Evolutionary conservation across 2,797 vertebrate genomes (phyloP).

Genomic region (Phoebastria nigripes): DNA sequence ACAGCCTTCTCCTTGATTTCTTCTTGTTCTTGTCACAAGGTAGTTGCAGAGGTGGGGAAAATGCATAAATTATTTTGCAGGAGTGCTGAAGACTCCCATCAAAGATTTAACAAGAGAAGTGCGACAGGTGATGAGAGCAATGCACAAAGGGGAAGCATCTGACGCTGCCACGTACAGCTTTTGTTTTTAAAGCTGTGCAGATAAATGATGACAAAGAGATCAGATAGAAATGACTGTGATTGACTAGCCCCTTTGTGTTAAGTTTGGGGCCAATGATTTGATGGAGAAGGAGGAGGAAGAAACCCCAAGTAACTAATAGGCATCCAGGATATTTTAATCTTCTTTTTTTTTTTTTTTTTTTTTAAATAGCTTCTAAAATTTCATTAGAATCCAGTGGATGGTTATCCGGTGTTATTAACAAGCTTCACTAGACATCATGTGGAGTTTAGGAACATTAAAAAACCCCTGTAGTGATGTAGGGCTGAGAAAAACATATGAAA

Average conservation of each 20-base stretch:
- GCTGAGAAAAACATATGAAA: neutral
- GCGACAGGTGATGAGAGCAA: constrained; percentile 48
- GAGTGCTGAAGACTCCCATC: constrained; percentile 14
- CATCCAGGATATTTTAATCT: neutral
- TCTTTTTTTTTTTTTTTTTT: neutral
- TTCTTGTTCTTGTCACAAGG: constrained; percentile 43
- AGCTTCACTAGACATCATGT: neutral
- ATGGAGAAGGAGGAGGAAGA: constrained; percentile 8
- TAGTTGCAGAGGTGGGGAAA: constrained; percentile 57
- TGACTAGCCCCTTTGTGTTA: constrained; percentile 49
- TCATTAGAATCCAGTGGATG: constrained; percentile 2
- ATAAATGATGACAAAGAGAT: constrained; percentile 21
- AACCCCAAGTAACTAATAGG: neutral
- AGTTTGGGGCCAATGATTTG: constrained; percentile 11
- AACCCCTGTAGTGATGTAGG: neutral
- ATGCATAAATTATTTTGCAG: constrained; percentile 46
- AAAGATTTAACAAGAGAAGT: constrained; percentile 23
- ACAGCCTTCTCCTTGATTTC: constrained; percentile 18
- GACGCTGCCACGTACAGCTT: neutral
- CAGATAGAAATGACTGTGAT: constrained; percentile 41
- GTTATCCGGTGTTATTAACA: constrained; percentile 7
- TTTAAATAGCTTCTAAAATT: constrained; percentile 3
- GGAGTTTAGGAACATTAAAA: neutral
- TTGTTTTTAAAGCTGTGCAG: constrained; percentile 31
- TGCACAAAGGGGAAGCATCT: constrained; percentile 51